phyloP scores from a whole-genome alignment of 1,140 invertebrate genomes.

The Helicoverpa armigera region DNA sequence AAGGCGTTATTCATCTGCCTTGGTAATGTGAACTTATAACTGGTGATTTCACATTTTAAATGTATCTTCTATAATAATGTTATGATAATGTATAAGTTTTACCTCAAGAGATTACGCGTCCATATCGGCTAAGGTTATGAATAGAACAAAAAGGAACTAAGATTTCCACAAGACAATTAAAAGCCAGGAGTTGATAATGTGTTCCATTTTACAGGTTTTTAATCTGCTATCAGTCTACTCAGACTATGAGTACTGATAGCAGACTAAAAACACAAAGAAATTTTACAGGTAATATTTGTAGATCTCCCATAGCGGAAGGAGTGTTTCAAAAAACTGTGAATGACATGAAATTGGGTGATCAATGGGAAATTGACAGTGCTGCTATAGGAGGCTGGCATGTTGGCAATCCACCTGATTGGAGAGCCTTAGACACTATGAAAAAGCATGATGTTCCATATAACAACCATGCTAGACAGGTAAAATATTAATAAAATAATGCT shows the following conservation, averaged over 20 bases:
- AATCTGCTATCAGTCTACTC: not conserved
- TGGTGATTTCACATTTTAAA: not conserved
- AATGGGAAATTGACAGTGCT: conserved; percentile 96
- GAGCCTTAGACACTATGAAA: conserved; percentile 91
- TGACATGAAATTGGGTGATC: conserved; percentile 87
- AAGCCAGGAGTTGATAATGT: too few relatives aligned
- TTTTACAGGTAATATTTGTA: conserved; percentile 94
- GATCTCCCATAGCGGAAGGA: conserved; percentile 98
- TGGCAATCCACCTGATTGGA: conserved; percentile 92
- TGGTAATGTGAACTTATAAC: conserved; percentile 61
- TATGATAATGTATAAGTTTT: not conserved
- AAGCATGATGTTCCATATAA: conserved; percentile 91
- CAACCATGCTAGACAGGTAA: conserved; percentile 91
- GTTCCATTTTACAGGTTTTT: not conserved
- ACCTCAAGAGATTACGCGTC: too few relatives aligned
- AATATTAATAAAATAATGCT: not conserved
- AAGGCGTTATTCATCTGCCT: conserved; percentile 83
- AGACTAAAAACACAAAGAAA: not conserved
- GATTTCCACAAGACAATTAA: too few relatives aligned
- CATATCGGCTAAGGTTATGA: too few relatives aligned
- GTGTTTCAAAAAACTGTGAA: conserved; percentile 92
- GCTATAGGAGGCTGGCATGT: conserved; percentile 95
- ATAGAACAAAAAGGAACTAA: too few relatives aligned
- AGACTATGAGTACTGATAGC: not conserved
- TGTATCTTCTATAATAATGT: not conserved